phyloP scores from a whole-genome alignment of 2,888 invertebrate species.

The Synergus itoensis region DNA sequence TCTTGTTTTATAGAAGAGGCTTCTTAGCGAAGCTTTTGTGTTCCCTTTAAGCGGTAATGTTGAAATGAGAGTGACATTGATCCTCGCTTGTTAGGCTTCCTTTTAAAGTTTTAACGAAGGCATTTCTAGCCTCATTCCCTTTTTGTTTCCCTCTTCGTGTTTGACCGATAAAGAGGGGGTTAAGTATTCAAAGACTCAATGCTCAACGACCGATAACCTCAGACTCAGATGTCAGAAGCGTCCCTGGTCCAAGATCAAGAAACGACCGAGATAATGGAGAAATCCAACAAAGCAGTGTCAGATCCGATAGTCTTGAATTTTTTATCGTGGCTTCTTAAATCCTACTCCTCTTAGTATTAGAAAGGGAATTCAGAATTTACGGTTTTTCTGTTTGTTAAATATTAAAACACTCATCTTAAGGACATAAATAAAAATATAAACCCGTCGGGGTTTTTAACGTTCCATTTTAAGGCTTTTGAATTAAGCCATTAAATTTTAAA shows the following conservation, averaged over 20 bases:
- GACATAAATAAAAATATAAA: no score
- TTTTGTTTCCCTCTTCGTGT: neutral
- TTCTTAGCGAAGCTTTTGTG: neutral
- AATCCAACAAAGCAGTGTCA: slow-evolving; percentile 24
- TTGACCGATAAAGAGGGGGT: slow-evolving; percentile 31
- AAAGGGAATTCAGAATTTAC: neutral
- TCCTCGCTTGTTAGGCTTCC: slow-evolving; percentile 4
- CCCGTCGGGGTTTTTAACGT: no score
- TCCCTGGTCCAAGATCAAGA: slow-evolving; percentile 38
- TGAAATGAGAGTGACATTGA: slow-evolving; percentile 20
- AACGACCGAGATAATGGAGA: slow-evolving; percentile 10
- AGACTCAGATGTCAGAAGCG: slow-evolving; percentile 1
- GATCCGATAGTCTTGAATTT: slow-evolving; percentile 44
- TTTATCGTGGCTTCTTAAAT: slow-evolving; percentile 14
- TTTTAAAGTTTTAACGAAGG: neutral
- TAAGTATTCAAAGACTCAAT: slow-evolving; percentile 19
- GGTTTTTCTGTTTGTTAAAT: neutral
- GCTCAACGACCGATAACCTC: slow-evolving; percentile 37
- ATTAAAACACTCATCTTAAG: no score
- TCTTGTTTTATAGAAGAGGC: neutral
- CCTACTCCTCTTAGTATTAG: neutral
- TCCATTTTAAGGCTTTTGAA: no score
- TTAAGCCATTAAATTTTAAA: no score
- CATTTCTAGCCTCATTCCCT: neutral
- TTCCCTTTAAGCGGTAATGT: neutral